phyloP scores from a whole-genome alignment of 2,113 vertebrate species.

The Hemibates koningsi region DNA sequence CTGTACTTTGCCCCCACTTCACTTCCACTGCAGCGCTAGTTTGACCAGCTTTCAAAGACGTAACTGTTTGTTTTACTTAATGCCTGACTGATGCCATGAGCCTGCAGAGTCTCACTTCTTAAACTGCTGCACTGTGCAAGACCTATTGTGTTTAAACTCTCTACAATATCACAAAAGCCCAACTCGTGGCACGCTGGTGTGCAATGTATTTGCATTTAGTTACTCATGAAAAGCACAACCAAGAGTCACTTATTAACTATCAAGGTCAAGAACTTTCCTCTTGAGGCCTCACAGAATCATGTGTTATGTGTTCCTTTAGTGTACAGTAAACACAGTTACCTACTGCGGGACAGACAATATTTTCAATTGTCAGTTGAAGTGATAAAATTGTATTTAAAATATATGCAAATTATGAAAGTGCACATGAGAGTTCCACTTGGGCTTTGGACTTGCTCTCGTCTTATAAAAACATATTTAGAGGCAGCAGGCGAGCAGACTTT shows the following conservation, averaged over 20 bases:
- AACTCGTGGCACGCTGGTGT: neutral
- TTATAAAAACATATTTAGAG: neutral
- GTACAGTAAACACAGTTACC: neutral
- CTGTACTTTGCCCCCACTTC: neutral
- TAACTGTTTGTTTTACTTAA: slow-evolving; percentile 38
- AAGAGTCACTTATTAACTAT: slow-evolving; percentile 39
- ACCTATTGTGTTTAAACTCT: slow-evolving; percentile 21
- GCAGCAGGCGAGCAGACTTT: neutral
- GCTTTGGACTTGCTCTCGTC: neutral
- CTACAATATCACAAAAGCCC: neutral
- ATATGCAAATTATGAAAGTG: neutral
- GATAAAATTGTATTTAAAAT: slow-evolving; percentile 31
- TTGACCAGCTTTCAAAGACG: slow-evolving; percentile 25
- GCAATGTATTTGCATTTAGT: slow-evolving; percentile 26
- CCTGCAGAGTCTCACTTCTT: neutral
- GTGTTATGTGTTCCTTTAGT: neutral
- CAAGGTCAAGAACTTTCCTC: slow-evolving; percentile 14
- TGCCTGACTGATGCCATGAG: slow-evolving; percentile 9
- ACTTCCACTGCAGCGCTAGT: neutral
- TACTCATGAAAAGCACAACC: slow-evolving; percentile 20
- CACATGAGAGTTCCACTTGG: neutral
- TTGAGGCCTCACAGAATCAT: neutral
- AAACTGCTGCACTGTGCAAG: neutral
- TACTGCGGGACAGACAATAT: neutral
- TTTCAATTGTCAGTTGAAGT: neutral